A percentile compares a stretch with the other conserved stretches of the same genome.
Conservation (phyloP, 2,797 vertebrate species). For the Myotis pilosus region DNA sequence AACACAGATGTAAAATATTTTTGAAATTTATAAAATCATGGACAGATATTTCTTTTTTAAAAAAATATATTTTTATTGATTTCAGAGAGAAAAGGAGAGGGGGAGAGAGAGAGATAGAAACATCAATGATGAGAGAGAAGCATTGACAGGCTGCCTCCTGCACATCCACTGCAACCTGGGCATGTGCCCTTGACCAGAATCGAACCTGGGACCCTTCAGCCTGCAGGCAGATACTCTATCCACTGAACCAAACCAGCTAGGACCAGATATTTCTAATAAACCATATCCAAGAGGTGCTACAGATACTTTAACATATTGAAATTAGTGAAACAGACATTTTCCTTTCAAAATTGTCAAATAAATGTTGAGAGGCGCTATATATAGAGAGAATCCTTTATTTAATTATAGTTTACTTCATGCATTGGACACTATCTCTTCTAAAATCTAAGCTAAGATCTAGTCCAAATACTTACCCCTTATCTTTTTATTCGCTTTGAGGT, state of each 20-base stretch:
- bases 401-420: conserved; percentile 62
- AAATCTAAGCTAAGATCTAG: conserved; percentile 45
- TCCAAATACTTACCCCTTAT: conserved; percentile 54
- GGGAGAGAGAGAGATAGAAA: too few relatives aligned
- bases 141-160: too few relatives aligned
- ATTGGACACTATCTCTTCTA: background rate
- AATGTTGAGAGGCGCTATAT: background rate
- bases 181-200: too few relatives aligned
- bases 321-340: conserved; percentile 24
- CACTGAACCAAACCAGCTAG: too few relatives aligned
- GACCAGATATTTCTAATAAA: conserved; percentile 13
- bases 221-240: too few relatives aligned
- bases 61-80: too few relatives aligned
- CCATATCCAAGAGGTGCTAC: background rate
- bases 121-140: too few relatives aligned
- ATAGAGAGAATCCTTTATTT: background rate
- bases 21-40: conserved; percentile 30
- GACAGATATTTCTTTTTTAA: background rate
- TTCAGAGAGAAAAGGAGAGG: too few relatives aligned
- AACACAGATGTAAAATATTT: background rate
- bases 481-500: conserved; percentile 27
- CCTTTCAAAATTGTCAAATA: background rate
- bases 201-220: too few relatives aligned
- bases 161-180: too few relatives aligned
- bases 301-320: background rate